phyloP scores from a whole-genome alignment of 2,888 invertebrate species.

The Bibio marci region DNA sequence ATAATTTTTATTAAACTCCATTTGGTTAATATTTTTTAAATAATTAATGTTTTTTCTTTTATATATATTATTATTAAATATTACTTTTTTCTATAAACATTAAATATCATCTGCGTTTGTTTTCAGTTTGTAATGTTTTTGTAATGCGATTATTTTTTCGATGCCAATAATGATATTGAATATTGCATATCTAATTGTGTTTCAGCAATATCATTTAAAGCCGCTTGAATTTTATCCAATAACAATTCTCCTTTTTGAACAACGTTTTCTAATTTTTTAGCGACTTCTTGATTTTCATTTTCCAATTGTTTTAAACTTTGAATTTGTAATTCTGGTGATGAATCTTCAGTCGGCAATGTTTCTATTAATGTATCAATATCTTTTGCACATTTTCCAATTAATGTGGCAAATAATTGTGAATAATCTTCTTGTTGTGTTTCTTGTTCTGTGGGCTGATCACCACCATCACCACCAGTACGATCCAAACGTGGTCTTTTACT shows the following conservation, averaged over 20 bases:
- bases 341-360: conserved; percentile 88
- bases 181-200: conserved; percentile 73
- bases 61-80: too few relatives aligned
- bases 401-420: conserved; percentile 79
- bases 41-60: too few relatives aligned
- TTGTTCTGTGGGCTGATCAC: conserved; percentile 75
- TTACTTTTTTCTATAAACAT: too few relatives aligned
- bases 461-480: conserved; percentile 59
- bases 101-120: too few relatives aligned
- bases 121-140: too few relatives aligned
- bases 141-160: neutral
- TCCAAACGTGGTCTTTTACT: conserved; percentile 89
- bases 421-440: conserved; percentile 77
- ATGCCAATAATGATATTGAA: conserved; percentile 2
- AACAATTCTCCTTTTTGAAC: conserved; percentile 75
- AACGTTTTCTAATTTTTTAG: conserved; percentile 65
- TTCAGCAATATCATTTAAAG: conserved; percentile 83
- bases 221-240: conserved; percentile 75
- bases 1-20: too few relatives aligned
- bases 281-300: conserved; percentile 82
- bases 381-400: conserved; percentile 85
- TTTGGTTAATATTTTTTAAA: too few relatives aligned
- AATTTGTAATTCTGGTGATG: conserved; percentile 83
- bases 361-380: conserved; percentile 95
- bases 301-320: conserved; percentile 65